These are phyloP conservation scores for Channa argus DNA, from an alignment of 2,113 vertebrate species.

Conservation along the genomic window DNA sequence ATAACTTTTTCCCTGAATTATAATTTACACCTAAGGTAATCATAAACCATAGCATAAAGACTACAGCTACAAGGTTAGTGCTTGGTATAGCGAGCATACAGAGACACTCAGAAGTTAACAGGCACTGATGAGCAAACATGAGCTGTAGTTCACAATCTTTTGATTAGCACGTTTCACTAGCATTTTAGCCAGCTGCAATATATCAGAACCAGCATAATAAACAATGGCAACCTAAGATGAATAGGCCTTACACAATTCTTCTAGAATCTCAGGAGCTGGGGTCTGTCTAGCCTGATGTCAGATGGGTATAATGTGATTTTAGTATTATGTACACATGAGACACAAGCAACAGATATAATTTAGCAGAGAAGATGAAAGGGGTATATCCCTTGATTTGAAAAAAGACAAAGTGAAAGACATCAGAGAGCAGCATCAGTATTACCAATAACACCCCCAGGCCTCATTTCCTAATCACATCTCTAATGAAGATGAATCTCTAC, in stretches of 20 bases:
- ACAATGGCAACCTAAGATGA: not conserved
- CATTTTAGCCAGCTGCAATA: not conserved
- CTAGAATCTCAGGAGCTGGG: constrained; percentile 1
- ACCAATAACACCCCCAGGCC: constrained; percentile 53
- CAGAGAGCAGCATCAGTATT: constrained; percentile 42
- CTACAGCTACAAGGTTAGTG: no score
- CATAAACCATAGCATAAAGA: no score
- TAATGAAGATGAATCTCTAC: constrained; percentile 67
- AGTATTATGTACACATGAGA: constrained; percentile 31
- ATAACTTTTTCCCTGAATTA: no score
- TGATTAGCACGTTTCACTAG: not conserved
- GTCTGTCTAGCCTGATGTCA: constrained; percentile 28
- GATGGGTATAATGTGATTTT: constrained; percentile 44
- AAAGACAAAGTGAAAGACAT: constrained; percentile 45
- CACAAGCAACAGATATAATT: constrained; percentile 30
- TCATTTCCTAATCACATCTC: constrained; percentile 62
- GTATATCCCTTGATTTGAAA: constrained; percentile 41
- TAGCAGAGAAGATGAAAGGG: constrained; percentile 54
- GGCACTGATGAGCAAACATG: no score
- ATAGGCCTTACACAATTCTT: constrained; percentile 6
- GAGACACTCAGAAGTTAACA: no score
- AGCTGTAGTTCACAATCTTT: not conserved
- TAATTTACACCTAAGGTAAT: no score
- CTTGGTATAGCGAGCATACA: no score
- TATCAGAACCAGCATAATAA: not conserved